These are phyloP conservation scores for Cardiocondyla obscurior DNA, from an alignment of 1,140 invertebrate species.

Conservation along the genomic window DNA sequence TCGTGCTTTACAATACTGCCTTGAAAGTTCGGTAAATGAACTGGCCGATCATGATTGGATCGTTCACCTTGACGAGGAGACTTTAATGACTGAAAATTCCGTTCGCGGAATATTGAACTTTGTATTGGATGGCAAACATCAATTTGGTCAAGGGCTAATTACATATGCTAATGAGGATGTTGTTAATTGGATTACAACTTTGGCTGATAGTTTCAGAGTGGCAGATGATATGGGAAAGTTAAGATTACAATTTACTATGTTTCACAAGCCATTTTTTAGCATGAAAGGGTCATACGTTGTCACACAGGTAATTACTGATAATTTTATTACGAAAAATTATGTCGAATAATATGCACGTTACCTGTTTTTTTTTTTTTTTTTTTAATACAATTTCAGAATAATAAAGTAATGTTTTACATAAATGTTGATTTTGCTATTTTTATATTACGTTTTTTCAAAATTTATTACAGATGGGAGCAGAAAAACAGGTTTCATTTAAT, in stretches of 20 bases:
- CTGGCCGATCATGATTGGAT: slow-evolving; percentile 97
- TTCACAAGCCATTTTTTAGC: slow-evolving; percentile 97
- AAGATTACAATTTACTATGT: slow-evolving; percentile 95
- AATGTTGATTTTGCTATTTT: not conserved
- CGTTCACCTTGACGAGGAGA: slow-evolving; percentile 99
- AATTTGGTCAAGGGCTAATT: slow-evolving; percentile 98
- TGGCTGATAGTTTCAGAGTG: slow-evolving; percentile 98
- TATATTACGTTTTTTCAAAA: not conserved
- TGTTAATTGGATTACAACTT: slow-evolving; percentile 98
- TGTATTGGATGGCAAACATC: slow-evolving; percentile 96
- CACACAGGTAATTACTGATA: slow-evolving; percentile 88
- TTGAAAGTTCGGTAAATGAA: slow-evolving; percentile 95
- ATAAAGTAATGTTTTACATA: not conserved
- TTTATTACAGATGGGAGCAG: slow-evolving; percentile 90
- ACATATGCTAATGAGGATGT: slow-evolving; percentile 99
- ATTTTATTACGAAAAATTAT: not conserved
- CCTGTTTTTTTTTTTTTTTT: no score
- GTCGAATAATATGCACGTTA: no score
- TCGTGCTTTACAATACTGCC: slow-evolving; percentile 96
- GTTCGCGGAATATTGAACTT: slow-evolving; percentile 97
- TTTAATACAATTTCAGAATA: no score
- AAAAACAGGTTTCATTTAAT: slow-evolving; percentile 96
- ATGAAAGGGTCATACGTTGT: slow-evolving; percentile 99
- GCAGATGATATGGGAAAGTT: slow-evolving; percentile 99
- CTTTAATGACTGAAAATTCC: slow-evolving; percentile 96